A percentile compares a stretch with the other conserved stretches of the same genome.
phyloP scores from a whole-genome alignment of 2,888 invertebrate species.

The Eudasyphora cyanicolor region DNA sequence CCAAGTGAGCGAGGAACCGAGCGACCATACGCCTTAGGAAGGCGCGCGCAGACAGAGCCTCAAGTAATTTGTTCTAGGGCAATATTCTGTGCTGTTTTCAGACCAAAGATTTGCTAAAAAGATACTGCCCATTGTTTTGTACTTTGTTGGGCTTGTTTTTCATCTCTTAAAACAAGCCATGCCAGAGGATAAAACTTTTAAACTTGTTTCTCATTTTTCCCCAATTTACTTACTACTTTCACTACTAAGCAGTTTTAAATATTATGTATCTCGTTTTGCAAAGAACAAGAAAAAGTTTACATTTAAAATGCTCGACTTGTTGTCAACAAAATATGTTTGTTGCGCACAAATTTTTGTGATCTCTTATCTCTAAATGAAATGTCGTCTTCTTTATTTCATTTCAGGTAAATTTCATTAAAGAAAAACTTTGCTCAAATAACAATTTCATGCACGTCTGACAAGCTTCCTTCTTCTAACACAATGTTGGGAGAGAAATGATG shows the following conservation, averaged over 20 bases:
- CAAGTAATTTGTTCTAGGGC: background rate
- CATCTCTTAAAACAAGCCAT: too few relatives aligned
- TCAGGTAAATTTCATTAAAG: constrained; percentile 49
- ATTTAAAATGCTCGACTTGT: background rate
- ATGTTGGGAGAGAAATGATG: background rate
- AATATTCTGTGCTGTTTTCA: background rate
- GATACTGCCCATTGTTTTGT: too few relatives aligned
- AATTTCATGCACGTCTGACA: constrained; percentile 32
- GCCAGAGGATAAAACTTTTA: background rate
- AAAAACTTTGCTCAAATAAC: constrained; percentile 27
- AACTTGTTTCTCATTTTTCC: background rate
- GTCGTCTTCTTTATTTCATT: constrained; percentile 34
- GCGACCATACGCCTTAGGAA: too few relatives aligned
- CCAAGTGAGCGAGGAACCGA: too few relatives aligned
- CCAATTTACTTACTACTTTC: background rate
- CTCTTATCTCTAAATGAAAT: background rate
- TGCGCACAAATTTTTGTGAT: background rate
- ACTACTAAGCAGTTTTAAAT: too few relatives aligned
- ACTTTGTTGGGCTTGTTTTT: background rate
- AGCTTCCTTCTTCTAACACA: background rate
- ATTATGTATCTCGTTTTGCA: background rate
- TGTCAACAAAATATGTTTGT: background rate
- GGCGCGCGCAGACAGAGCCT: too few relatives aligned
- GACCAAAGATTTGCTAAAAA: too few relatives aligned
- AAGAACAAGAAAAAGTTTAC: background rate